phyloP scores from a whole-genome alignment of 2,797 vertebrate genomes.

The Karalla daura region DNA sequence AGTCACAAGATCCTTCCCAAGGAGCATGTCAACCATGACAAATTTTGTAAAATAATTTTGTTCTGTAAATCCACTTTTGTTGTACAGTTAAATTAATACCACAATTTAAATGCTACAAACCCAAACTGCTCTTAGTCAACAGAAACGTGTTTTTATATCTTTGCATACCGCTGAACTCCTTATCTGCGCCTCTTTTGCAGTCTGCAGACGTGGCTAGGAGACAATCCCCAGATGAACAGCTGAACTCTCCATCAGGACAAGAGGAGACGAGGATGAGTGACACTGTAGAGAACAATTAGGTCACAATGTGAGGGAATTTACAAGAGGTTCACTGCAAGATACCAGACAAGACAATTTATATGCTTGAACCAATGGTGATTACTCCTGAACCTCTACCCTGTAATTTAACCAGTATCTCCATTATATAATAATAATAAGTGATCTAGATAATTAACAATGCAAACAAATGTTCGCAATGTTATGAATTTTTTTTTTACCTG shows the following conservation, averaged over 20 bases:
- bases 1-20: conserved; percentile 77
- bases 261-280: conserved; percentile 31
- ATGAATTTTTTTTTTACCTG: conserved; percentile 69
- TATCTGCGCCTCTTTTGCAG: conserved; percentile 63
- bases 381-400: background rate
- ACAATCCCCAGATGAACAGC: conserved; percentile 57
- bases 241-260: conserved; percentile 51
- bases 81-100: background rate
- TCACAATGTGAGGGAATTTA: too few relatives aligned
- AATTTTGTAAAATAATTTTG: background rate
- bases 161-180: conserved; percentile 74
- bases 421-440: background rate
- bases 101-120: background rate
- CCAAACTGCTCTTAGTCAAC: too few relatives aligned
- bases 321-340: background rate
- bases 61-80: background rate
- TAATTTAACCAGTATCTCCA: background rate
- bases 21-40: background rate
- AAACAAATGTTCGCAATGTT: background rate
- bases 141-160: too few relatives aligned
- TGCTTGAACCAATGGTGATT: too few relatives aligned
- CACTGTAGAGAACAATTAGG: conserved; percentile 59
- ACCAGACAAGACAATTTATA: background rate
- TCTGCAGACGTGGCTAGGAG: conserved; percentile 27
- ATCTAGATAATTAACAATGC: background rate